phyloP scores from a whole-genome alignment of 2,797 vertebrate genomes.

The Capromys pilorides region DNA sequence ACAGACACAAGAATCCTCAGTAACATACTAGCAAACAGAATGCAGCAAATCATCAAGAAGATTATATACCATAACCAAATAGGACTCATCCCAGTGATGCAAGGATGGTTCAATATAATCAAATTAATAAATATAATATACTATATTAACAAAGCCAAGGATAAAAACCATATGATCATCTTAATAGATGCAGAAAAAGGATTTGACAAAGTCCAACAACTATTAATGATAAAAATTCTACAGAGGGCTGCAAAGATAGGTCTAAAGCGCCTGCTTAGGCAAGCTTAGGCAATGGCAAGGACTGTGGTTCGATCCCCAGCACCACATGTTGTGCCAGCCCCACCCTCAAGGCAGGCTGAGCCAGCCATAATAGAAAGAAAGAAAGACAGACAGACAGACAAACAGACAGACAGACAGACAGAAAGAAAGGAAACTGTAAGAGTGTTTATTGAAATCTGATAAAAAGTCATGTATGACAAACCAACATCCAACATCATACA shows the following conservation, averaged over 20 bases:
- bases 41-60: not conserved
- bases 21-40: not conserved
- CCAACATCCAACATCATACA: not conserved
- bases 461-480: not conserved
- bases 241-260: too few relatives aligned
- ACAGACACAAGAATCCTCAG: not conserved
- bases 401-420: too few relatives aligned
- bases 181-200: not conserved
- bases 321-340: too few relatives aligned
- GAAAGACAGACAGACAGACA: too few relatives aligned
- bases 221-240: too few relatives aligned
- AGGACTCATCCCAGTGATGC: not conserved
- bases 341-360: too few relatives aligned
- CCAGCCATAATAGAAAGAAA: too few relatives aligned
- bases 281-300: too few relatives aligned
- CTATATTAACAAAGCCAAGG: not conserved
- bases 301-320: too few relatives aligned
- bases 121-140: not conserved
- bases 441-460: not conserved
- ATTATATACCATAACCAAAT: not conserved
- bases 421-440: not conserved
- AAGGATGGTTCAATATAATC: not conserved
- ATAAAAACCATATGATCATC: not conserved
- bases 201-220: not conserved
- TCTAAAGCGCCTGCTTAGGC: too few relatives aligned